These are phyloP conservation scores for Bolborhynchus lineola DNA, from an alignment of 2,113 vertebrate genomes.

Conservation along the genomic window DNA sequence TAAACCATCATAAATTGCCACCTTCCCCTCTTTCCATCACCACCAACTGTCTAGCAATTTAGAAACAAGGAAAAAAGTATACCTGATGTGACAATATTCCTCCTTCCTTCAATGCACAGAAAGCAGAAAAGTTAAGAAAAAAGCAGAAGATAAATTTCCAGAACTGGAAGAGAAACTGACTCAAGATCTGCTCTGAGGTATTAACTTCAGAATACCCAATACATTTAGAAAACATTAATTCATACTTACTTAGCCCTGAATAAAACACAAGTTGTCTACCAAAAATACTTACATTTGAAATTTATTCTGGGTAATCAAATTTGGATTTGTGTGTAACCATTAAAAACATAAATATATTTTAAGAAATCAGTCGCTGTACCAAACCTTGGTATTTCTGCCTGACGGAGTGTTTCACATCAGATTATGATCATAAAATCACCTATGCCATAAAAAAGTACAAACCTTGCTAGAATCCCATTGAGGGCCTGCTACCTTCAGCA, in stretches of 20 bases:
- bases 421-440: background rate
- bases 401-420: background rate
- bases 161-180: background rate
- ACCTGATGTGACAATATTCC: background rate
- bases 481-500: background rate
- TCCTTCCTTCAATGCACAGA: background rate
- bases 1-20: background rate
- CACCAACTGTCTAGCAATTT: background rate
- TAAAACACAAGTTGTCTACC: background rate
- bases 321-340: background rate
- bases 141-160: background rate
- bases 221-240: background rate
- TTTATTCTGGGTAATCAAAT: background rate
- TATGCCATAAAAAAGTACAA: background rate
- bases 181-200: background rate
- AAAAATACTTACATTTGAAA: background rate
- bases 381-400: background rate
- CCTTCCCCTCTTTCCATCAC: background rate
- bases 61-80: background rate
- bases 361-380: background rate
- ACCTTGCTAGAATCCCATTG: background rate
- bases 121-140: background rate
- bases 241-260: background rate
- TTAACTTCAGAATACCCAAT: background rate
- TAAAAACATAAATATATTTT: background rate